Conservation (phyloP, 1,140 invertebrate species). For the Doryteuthis pealeii region DNA sequence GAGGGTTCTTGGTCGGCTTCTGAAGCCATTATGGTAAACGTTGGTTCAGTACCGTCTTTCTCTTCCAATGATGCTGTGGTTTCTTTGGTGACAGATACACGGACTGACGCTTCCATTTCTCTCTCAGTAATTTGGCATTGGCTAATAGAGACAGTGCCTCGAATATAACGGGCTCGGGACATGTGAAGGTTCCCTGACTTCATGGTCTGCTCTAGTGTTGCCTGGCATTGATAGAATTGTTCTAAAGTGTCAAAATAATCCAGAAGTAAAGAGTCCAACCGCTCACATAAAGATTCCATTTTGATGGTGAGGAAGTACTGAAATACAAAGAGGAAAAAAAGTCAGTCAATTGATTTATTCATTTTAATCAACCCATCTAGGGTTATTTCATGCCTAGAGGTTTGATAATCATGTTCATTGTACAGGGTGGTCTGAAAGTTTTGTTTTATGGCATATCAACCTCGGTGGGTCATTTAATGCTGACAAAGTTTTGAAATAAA, state of each 20-base stretch:
- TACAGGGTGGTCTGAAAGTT: no score
- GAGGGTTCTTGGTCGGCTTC: background rate
- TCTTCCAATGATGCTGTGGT: no score
- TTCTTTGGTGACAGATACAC: conserved; percentile 18
- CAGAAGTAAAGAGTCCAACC: conserved; percentile 30
- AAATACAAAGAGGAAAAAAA: no score
- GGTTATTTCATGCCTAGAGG: no score
- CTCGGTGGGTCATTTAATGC: no score
- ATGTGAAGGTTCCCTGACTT: conserved; percentile 39
- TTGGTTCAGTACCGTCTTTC: background rate
- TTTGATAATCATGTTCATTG: no score
- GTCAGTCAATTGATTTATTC: no score
- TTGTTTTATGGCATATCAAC: no score
- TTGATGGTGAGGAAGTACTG: no score
- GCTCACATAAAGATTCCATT: background rate
- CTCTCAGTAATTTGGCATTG: conserved; percentile 29
- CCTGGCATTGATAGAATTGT: conserved; percentile 26
- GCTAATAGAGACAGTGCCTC: conserved; percentile 35
- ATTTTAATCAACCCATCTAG: no score
- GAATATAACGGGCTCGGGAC: conserved; percentile 41
- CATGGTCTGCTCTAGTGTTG: conserved; percentile 27
- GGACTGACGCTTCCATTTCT: conserved; percentile 28
- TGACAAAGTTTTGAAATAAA: no score
- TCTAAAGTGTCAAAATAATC: conserved; percentile 32
- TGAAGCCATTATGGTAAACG: background rate